Conservation (phyloP, 2,113 vertebrate genomes). For the Todiramphus chloris region DNA sequence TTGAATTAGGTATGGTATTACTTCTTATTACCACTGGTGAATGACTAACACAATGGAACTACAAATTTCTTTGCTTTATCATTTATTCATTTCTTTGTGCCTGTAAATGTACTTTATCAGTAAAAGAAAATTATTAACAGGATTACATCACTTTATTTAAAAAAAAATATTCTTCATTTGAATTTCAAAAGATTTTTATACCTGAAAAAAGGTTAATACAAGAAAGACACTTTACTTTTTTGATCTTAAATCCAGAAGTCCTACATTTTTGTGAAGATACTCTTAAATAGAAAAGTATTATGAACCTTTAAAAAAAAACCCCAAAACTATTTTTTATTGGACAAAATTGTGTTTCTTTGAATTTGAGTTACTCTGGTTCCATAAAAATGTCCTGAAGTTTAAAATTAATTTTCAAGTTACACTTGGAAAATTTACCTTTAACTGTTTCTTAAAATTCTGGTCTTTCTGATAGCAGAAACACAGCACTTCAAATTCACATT, state of each 20-base stretch:
- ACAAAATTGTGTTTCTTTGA: neutral
- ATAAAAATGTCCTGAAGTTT: neutral
- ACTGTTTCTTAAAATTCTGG: neutral
- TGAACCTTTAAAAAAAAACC: neutral
- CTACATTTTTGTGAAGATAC: neutral
- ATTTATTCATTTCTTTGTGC: neutral
- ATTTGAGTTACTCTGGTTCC: neutral
- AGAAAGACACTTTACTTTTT: neutral
- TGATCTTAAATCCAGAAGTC: neutral
- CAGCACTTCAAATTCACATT: neutral
- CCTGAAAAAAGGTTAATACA: neutral
- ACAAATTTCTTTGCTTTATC: neutral
- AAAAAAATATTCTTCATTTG: neutral
- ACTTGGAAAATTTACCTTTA: neutral
- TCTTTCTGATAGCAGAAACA: neutral
- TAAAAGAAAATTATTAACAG: neutral
- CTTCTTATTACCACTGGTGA: constrained; percentile 37
- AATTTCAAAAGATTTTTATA: neutral
- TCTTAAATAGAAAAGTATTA: neutral
- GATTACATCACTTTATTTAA: neutral
- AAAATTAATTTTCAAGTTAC: neutral
- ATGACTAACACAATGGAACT: neutral
- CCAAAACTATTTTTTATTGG: neutral
- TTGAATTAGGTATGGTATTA: constrained; percentile 64
- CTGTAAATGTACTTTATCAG: neutral